Conservation (phyloP, 2,113 vertebrate genomes). For the Phyllostomus hastatus region DNA sequence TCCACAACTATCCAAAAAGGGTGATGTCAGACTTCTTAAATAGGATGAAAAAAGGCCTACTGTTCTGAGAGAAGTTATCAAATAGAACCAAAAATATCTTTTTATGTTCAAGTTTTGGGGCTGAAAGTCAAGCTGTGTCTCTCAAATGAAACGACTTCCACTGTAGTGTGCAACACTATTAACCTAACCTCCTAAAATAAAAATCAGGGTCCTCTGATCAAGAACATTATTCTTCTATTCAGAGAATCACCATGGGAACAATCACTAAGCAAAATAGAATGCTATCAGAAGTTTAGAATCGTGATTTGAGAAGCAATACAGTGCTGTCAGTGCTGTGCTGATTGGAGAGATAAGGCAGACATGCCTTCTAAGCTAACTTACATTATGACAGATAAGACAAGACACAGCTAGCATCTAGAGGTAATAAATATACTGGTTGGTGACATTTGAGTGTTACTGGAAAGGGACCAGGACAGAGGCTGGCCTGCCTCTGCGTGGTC, state of each 20-base stretch:
- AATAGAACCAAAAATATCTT: not conserved
- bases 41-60: not conserved
- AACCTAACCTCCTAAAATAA: slow-evolving; percentile 36
- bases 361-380: slow-evolving; percentile 56
- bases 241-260: slow-evolving; percentile 51
- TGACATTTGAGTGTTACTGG: not conserved
- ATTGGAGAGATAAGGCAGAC: slow-evolving; percentile 68
- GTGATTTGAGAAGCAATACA: slow-evolving; percentile 61
- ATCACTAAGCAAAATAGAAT: slow-evolving; percentile 60
- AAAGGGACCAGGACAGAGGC: not conserved
- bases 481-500: too few relatives aligned
- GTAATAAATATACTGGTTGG: not conserved
- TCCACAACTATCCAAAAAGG: not conserved
- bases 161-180: not conserved
- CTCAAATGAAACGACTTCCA: slow-evolving; percentile 35
- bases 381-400: slow-evolving; percentile 18
- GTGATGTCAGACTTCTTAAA: slow-evolving; percentile 15
- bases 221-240: slow-evolving; percentile 61
- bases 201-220: slow-evolving; percentile 38
- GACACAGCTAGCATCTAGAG: not conserved
- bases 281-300: slow-evolving; percentile 48
- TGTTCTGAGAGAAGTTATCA: slow-evolving; percentile 11
- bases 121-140: slow-evolving; percentile 33
- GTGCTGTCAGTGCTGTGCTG: not conserved
- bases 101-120: not conserved